phyloP scores from a whole-genome alignment of 2,113 vertebrate genomes.

The Lampris incognitus region DNA sequence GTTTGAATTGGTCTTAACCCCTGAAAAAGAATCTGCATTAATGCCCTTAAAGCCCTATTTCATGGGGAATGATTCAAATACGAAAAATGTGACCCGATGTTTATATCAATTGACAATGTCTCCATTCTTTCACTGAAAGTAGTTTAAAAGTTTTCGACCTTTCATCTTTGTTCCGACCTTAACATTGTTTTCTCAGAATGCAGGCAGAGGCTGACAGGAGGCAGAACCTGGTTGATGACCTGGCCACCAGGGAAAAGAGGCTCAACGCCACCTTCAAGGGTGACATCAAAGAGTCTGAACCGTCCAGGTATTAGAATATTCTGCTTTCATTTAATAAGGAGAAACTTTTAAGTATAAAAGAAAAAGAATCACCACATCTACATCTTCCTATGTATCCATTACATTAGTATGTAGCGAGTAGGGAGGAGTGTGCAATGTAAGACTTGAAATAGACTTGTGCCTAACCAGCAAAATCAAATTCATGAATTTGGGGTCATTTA shows the following conservation, averaged over 20 bases:
- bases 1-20: no score
- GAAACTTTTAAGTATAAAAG: background rate
- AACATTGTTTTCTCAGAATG: conserved; percentile 82
- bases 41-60: no score
- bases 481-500: no score
- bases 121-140: background rate
- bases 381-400: background rate
- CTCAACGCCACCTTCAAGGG: conserved; percentile 90
- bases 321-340: background rate
- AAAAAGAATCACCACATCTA: background rate
- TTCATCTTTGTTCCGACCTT: conserved; percentile 37
- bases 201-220: conserved; percentile 94
- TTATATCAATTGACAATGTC: no score
- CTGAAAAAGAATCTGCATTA: no score
- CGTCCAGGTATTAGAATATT: conserved; percentile 71
- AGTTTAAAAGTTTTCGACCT: background rate
- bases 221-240: conserved; percentile 93
- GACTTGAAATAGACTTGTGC: background rate
- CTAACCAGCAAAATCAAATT: no score
- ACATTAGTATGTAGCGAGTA: background rate
- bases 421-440: background rate
- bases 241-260: conserved; percentile 90
- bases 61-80: no score
- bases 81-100: no score
- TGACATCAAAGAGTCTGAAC: conserved; percentile 83